Conservation (phyloP, 1,140 invertebrate genomes). For the Zaprionus ornatus region DNA sequence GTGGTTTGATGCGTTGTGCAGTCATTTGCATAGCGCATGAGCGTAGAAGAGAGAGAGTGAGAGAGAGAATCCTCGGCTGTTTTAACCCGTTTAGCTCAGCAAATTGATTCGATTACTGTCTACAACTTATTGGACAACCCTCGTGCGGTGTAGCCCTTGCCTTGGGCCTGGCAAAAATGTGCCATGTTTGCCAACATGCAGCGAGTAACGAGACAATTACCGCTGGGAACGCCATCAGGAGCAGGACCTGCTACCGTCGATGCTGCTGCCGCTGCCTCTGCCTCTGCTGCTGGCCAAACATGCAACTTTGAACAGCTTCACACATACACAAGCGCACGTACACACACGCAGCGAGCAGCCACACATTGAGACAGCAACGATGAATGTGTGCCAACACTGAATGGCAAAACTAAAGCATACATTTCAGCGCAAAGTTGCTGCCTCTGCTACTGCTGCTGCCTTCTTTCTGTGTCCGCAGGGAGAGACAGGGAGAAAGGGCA, state of each 20-base stretch:
- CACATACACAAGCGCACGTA: conserved; percentile 49
- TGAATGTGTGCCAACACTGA: conserved; percentile 48
- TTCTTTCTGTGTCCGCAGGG: conserved; percentile 18
- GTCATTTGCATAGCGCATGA: not conserved
- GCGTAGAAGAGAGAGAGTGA: too few species aligned
- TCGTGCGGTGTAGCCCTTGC: conserved; percentile 38
- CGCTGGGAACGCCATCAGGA: conserved; percentile 50
- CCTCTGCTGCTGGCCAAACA: conserved; percentile 47
- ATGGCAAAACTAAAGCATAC: conserved; percentile 64
- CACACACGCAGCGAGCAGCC: conserved; percentile 39
- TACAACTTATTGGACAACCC: not conserved
- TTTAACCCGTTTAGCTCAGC: too few species aligned
- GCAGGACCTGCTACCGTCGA: conserved; percentile 11
- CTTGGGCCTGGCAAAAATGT: conserved; percentile 37
- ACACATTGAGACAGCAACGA: conserved; percentile 18
- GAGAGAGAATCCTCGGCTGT: too few species aligned
- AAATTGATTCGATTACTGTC: not conserved
- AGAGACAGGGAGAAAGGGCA: conserved; percentile 29
- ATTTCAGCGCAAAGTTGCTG: conserved; percentile 61
- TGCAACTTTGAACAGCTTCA: conserved; percentile 72
- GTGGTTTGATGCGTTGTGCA: not conserved
- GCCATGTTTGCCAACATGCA: conserved; percentile 72
- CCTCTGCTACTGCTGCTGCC: conserved; percentile 34
- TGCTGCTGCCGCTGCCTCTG: conserved; percentile 3
- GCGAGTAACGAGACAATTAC: conserved; percentile 80